These are phyloP conservation scores for Pocillopora grandis DNA, from an alignment of 92 coral and sea anemone species.

Conservation along the genomic window DNA sequence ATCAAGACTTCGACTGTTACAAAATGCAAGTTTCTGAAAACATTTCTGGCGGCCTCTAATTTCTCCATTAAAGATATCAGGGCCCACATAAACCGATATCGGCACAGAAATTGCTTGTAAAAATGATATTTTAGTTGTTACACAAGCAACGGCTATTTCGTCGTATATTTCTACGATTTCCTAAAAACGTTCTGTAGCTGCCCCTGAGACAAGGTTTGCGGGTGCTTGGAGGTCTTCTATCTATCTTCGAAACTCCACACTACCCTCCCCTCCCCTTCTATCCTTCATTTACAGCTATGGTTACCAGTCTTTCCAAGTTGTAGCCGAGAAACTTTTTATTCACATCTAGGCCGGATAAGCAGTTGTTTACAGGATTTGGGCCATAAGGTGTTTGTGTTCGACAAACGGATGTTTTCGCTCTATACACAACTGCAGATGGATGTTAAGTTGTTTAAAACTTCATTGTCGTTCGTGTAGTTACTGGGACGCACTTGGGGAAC, in stretches of 20 bases:
- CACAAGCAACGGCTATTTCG: too few relatives aligned
- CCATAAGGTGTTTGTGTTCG: slow-evolving; percentile 12
- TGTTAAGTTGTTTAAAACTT: neutral
- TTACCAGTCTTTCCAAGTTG: slow-evolving; percentile 14
- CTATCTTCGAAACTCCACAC: neutral
- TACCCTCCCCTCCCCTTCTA: neutral
- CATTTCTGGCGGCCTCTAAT: too few relatives aligned
- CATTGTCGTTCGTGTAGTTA: slow-evolving; percentile 2
- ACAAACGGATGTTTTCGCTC: neutral
- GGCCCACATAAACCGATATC: too few relatives aligned
- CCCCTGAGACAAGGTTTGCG: too few relatives aligned
- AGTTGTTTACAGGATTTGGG: slow-evolving; percentile 29
- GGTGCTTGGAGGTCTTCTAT: too few relatives aligned
- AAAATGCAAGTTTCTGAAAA: too few relatives aligned
- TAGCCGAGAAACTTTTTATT: neutral
- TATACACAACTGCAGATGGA: neutral
- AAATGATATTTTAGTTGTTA: too few relatives aligned
- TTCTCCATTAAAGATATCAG: too few relatives aligned
- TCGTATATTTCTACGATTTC: too few relatives aligned
- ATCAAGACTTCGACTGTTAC: too few relatives aligned
- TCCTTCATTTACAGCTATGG: neutral
- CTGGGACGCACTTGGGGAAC: neutral
- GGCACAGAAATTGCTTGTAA: too few relatives aligned
- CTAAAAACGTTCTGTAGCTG: too few relatives aligned
- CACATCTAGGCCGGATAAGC: slow-evolving; percentile 10